Evolutionary conservation across 2,113 vertebrate species (phyloP).

Genomic region (Myrmecophaga tridactyla): DNA sequence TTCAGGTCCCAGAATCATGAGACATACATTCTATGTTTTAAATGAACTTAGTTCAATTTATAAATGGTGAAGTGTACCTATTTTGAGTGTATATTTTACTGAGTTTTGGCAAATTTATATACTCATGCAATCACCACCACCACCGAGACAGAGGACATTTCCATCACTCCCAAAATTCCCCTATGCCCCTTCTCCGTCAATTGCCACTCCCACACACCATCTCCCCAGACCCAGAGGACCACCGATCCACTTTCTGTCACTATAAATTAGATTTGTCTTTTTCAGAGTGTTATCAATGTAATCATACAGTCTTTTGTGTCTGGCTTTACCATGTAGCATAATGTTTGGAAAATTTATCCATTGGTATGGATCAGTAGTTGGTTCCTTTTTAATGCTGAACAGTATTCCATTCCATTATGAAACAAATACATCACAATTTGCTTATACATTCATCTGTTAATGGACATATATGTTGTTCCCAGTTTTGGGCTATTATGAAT

Average conservation of each 20-base stretch:
- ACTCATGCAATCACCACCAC: too few species aligned
- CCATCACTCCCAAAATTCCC: background rate
- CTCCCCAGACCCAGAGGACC: background rate
- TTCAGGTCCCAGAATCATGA: background rate
- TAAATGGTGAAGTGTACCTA: background rate
- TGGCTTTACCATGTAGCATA: too few species aligned
- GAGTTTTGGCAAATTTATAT: background rate
- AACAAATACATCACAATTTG: background rate
- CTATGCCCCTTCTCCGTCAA: background rate
- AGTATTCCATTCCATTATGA: background rate
- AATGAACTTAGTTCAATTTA: background rate
- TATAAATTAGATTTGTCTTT: too few species aligned
- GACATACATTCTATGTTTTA: background rate
- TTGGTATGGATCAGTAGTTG: background rate
- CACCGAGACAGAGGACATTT: too few species aligned
- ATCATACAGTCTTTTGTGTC: too few species aligned
- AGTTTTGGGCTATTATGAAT: too few species aligned
- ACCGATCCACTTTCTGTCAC: background rate
- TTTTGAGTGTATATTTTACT: background rate
- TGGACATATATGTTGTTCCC: too few species aligned
- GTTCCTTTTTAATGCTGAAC: background rate
- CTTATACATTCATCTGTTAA: background rate
- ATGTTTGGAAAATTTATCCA: background rate
- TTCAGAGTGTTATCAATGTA: too few species aligned
- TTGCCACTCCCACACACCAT: too few species aligned